These are phyloP conservation scores for Cephus rjabovi DNA, from an alignment of 2,888 invertebrate genomes.

Conservation along the genomic window DNA sequence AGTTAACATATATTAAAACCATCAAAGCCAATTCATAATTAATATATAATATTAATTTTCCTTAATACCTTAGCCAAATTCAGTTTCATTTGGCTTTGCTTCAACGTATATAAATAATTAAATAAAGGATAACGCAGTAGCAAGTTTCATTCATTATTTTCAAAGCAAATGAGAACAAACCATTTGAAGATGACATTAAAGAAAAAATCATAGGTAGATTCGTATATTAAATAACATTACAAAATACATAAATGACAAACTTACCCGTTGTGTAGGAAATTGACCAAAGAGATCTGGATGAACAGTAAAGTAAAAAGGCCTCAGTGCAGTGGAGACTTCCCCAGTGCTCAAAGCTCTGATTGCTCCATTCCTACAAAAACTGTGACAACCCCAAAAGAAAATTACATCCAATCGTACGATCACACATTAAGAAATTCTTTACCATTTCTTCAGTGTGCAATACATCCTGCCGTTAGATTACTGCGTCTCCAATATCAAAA, in stretches of 20 bases:
- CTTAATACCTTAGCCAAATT: neutral
- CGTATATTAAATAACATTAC: neutral
- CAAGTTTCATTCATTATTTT: too few relatives aligned
- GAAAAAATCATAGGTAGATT: neutral
- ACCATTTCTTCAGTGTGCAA: conserved; percentile 67
- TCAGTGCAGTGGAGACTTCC: conserved; percentile 89
- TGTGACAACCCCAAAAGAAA: conserved; percentile 32
- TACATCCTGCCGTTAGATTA: conserved; percentile 60
- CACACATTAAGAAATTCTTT: conserved; percentile 18
- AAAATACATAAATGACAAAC: conserved; percentile 28
- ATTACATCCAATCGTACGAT: conserved; percentile 6
- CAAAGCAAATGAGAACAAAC: too few relatives aligned
- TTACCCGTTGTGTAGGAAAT: conserved; percentile 89
- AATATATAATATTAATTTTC: too few relatives aligned
- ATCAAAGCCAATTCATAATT: too few relatives aligned
- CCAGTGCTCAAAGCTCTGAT: conserved; percentile 74
- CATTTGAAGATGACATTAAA: neutral
- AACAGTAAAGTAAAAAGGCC: conserved; percentile 95
- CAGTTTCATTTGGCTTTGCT: too few relatives aligned
- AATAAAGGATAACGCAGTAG: too few relatives aligned
- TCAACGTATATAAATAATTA: too few relatives aligned
- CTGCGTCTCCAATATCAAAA: neutral
- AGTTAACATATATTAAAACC: too few relatives aligned
- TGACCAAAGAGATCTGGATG: conserved; percentile 96
- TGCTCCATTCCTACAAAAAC: conserved; percentile 53